Base-by-base conservation (phyloP, 2,888 invertebrate genomes). In the Papilio gigon region DNA sequence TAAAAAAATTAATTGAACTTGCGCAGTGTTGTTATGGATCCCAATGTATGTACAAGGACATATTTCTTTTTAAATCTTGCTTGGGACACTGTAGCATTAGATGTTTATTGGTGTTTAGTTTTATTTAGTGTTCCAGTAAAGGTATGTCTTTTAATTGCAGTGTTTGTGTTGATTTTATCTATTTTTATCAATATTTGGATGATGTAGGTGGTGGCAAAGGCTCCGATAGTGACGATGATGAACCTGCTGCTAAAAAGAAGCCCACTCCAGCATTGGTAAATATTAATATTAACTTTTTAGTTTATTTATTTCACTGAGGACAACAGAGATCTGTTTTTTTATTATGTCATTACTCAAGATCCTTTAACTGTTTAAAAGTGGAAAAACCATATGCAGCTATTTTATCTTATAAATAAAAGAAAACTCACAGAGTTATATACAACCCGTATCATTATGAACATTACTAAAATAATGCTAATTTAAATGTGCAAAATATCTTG, bases 221-320 rank as follows among this genome's bases (percentile, higher is more conserved):
- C 71, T 95, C 95, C 0, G 96, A 96, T 80, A 97, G 97, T 77
- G 97, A 97, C 50, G 96, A 97, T 78, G 96, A 97, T 82, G 96
- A 97, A 80, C 97, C 97, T 0, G 94, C 95, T 5, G 94, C 95
- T 47, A 97, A 97, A 88, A 95, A 96, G 83, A 88, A 93, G 73
- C 95, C 95, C 47, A 88, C 94, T 89, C 67, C 95, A 92, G 88
- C 92, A 59, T 78, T 91, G 85, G 92, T 92, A 84, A 89, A 20
- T 30, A 59, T 47, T 86, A 72, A 68, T 68, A 58, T 69, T 71
- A n/a, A 17, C 65, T 42, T 63, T n/a, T 70, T 71, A 47, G 37
- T 70, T 65, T 37, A 59, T 60, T 35, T 65, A 61, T 70, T 60
- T 67, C 56, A 65, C 60, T 58, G 35, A 3, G 4, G 44, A 44